Base-by-base conservation (phyloP, 2,113 vertebrate genomes). In the Oryzias woworae region DNA sequence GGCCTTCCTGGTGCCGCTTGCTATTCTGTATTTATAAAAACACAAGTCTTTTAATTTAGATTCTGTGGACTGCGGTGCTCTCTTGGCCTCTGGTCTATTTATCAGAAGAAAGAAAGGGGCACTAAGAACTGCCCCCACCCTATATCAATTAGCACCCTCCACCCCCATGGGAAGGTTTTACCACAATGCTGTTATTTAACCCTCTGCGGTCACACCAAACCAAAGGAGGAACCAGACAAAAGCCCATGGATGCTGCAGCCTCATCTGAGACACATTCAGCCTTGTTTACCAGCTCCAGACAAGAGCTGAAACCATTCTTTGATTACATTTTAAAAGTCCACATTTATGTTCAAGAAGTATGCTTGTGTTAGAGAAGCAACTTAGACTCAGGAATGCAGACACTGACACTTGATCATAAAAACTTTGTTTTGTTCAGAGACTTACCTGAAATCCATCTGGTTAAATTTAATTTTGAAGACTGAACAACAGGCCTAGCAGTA, bases 131-230 rank as follows among this genome's bases (percentile, higher is more conserved):
- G 14, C 69, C 69, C 53, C 75, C 54, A 45, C 55, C 55, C 50
- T 72, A 59, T 43, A 69, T 42, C 58, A 68, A 63, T 44, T 62
- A 53, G 69, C 41, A 68, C 14, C 55, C 58, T 36, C 36, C 67
- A 53, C 48, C 60, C 65, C 63, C 69, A 48, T 71, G 81, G 73
- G 77, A 85, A 77, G 77, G 72, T 49, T 64, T 50, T 16, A 56
- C 47, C 49, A 83, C 73, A 85, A 82, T 72, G 28, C 72, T 44
- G 8, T 53, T 49, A 46, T 75, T 83, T 69, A 83, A 75, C 64
- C 66, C 64, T 15, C 50, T 31, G 41, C 47, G 59, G 62, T 71
- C 60, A 45, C 66, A 53, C 0, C 14, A 49, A 54, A 52, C 63
- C 59, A 66, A 73, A 63, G 63, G 48, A 69, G 56, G 48, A 58